phyloP scores from a whole-genome alignment of 2,797 vertebrate genomes.

The Paguma larvata region DNA sequence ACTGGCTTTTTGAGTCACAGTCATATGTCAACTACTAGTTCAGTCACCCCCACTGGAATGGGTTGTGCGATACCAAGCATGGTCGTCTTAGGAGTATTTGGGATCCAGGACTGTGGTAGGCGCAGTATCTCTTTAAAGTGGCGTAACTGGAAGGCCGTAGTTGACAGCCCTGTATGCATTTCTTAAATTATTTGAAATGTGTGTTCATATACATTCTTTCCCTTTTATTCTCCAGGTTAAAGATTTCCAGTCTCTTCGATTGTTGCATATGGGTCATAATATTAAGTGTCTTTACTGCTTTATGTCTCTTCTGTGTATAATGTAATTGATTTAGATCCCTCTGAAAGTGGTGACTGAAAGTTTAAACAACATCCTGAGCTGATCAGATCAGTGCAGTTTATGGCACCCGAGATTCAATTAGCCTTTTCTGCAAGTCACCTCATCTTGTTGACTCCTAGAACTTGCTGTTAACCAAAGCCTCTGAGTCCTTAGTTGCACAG shows the following conservation, averaged over 20 bases:
- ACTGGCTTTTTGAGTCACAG: neutral
- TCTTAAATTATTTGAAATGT: neutral
- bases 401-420: neutral
- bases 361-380: neutral
- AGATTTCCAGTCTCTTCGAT: neutral
- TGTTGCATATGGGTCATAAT: neutral
- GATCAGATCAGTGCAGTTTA: neutral
- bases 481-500: neutral
- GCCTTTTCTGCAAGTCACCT: neutral
- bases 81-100: no score
- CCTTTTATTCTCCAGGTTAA: neutral
- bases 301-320: neutral
- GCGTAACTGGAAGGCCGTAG: neutral
- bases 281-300: neutral
- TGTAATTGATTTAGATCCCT: constrained; percentile 8
- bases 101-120: neutral
- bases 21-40: neutral
- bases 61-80: neutral
- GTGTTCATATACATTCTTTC: neutral
- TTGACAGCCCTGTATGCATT: neutral
- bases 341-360: neutral
- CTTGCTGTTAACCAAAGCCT: neutral
- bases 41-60: neutral
- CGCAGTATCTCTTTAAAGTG: neutral
- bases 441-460: neutral